These are phyloP conservation scores for Acanthurus tractus DNA, from an alignment of 2,797 vertebrate species.

Conservation along the genomic window DNA sequence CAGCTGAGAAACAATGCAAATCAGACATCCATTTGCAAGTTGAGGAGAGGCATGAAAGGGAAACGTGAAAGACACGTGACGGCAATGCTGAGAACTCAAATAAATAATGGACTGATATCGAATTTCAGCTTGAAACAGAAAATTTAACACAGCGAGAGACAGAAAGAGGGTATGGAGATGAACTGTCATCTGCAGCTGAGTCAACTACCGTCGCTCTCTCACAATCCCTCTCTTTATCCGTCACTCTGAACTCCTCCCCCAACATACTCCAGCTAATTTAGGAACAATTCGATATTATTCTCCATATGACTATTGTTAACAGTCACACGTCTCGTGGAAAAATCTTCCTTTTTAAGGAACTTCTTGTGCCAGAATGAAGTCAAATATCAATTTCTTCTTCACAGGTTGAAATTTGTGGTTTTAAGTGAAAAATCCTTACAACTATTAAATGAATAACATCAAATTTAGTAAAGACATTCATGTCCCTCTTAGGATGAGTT, in stretches of 20 bases:
- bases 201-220: conserved; percentile 52
- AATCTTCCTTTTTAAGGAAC: not conserved
- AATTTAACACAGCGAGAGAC: conserved; percentile 20
- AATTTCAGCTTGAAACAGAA: not conserved
- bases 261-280: conserved; percentile 44
- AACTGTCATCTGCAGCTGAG: conserved; percentile 67
- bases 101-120: conserved; percentile 5
- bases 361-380: conserved; percentile 1
- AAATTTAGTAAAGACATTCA: not conserved
- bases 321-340: not conserved
- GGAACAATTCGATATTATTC: conserved; percentile 41
- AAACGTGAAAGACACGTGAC: conserved; percentile 3
- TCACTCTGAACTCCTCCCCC: conserved; percentile 20
- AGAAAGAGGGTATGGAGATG: conserved; percentile 13
- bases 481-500: not conserved
- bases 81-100: conserved; percentile 13
- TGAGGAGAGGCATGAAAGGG: conserved; percentile 24
- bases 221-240: conserved; percentile 57
- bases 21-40: conserved; percentile 60
- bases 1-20: conserved; percentile 51
- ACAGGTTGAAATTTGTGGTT: not conserved
- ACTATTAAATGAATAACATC: not conserved
- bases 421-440: not conserved
- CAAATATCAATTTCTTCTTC: not conserved
- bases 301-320: conserved; percentile 8